Evolutionary conservation across 2,113 vertebrate genomes (phyloP).

Genomic region (Callospermophilus lateralis): DNA sequence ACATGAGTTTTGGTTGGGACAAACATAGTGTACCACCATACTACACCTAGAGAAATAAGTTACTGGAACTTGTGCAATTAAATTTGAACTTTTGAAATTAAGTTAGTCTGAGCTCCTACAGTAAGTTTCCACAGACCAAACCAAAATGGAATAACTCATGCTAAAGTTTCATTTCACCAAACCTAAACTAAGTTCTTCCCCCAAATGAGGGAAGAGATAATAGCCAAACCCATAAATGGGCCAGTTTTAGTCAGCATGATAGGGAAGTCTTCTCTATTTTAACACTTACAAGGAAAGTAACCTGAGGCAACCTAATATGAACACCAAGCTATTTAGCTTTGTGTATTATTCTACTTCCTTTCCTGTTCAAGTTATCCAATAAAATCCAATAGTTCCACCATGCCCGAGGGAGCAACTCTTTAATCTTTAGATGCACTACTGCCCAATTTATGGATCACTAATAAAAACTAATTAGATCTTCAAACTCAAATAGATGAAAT

Average conservation of each 20-base stretch:
- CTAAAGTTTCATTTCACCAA: not conserved
- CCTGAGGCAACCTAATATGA: not conserved
- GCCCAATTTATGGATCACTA: not conserved
- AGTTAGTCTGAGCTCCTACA: not conserved
- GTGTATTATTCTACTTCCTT: not conserved
- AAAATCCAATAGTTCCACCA: not conserved
- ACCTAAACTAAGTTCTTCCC: not conserved
- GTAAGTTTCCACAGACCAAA: not conserved
- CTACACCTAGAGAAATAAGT: not conserved
- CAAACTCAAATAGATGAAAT: not conserved
- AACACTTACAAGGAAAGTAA: not conserved
- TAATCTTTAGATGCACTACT: not conserved
- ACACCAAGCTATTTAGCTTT: not conserved
- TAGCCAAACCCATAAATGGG: not conserved
- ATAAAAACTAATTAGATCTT: not conserved
- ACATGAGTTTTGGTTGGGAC: not conserved
- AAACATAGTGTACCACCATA: no score
- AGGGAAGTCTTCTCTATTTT: not conserved
- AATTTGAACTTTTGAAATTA: not conserved
- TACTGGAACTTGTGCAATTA: not conserved
- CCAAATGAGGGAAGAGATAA: not conserved
- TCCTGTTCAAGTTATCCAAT: not conserved
- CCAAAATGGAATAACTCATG: not conserved
- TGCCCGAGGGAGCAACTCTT: accelerated
- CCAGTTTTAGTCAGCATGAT: not conserved